Evolutionary conservation across 2,888 invertebrate genomes (phyloP).

Genomic region (Cryptocheilus praepositus): DNA sequence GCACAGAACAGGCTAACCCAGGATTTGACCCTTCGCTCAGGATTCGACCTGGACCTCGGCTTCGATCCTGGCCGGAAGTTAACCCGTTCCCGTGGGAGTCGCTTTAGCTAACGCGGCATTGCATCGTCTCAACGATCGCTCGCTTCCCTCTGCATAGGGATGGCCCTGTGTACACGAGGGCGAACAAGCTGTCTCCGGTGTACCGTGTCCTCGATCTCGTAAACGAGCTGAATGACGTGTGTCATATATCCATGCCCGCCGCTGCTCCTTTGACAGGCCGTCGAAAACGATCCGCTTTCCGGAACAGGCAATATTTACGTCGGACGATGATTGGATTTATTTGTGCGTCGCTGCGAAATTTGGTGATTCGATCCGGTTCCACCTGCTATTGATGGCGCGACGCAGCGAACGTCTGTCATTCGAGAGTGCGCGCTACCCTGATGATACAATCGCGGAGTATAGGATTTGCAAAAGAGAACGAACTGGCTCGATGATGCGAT

Average conservation of each 20-base stretch:
- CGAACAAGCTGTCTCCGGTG: constrained; percentile 25
- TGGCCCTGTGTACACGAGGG: constrained; percentile 7
- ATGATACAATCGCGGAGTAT: no score
- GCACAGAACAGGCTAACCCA: constrained; percentile 39
- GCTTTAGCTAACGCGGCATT: constrained; percentile 37
- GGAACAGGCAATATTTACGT: background rate
- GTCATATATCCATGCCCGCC: background rate
- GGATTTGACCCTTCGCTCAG: constrained; percentile 23
- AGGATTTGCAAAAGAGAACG: no score
- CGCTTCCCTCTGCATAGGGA: constrained; percentile 8
- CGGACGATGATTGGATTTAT: background rate
- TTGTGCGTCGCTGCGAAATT: no score
- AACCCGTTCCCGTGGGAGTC: constrained; percentile 21
- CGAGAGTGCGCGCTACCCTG: no score
- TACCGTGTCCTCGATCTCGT: constrained; percentile 17
- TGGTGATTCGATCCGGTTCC: no score
- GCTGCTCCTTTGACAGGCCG: background rate
- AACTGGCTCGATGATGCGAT: no score
- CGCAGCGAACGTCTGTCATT: no score
- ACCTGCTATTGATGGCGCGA: no score
- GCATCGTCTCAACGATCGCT: constrained; percentile 36
- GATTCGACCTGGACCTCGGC: constrained; percentile 22
- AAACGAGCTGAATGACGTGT: background rate
- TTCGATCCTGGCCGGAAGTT: constrained; percentile 31
- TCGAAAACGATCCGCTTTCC: no score